Percentiles rank a stretch among this genome's conserved stretches.
These are phyloP conservation scores for Notarius quadriscutis DNA, from an alignment of 2,113 vertebrate genomes.

Conservation along the genomic window DNA sequence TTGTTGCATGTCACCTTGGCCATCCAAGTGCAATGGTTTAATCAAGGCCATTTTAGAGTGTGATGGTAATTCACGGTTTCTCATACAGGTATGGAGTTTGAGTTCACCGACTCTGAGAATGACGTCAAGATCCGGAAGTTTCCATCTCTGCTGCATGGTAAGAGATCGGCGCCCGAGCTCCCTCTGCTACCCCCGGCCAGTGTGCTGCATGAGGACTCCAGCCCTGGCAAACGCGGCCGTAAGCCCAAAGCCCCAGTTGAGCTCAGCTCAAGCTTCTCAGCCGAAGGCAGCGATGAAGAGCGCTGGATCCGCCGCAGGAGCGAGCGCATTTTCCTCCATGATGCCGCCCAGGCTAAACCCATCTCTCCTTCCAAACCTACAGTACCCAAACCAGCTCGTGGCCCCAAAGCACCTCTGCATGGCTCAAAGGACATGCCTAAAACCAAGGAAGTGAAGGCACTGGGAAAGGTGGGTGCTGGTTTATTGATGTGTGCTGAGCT, in stretches of 20 bases:
- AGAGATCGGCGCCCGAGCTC: constrained; percentile 80
- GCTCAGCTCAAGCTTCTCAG: constrained; percentile 81
- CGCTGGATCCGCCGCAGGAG: constrained; percentile 90
- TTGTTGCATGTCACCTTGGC: not conserved
- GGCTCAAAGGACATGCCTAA: constrained; percentile 77
- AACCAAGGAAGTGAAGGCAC: constrained; percentile 75
- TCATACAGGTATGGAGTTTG: constrained; percentile 84
- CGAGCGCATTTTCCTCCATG: constrained; percentile 94
- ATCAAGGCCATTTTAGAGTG: not conserved
- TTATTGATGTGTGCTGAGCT: constrained; percentile 2
- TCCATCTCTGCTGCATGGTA: constrained; percentile 81
- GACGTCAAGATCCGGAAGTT: constrained; percentile 86
- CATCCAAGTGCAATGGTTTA: not conserved
- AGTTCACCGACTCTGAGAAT: constrained; percentile 90
- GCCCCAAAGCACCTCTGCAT: constrained; percentile 72
- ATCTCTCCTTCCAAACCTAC: constrained; percentile 60
- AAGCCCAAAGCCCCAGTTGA: constrained; percentile 81
- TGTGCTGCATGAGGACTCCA: constrained; percentile 61
- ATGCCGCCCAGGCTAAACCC: constrained; percentile 72
- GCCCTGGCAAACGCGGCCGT: constrained; percentile 76
- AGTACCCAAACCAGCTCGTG: constrained; percentile 74
- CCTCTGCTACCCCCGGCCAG: constrained; percentile 61
- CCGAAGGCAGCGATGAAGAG: constrained; percentile 88
- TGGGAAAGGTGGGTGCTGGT: constrained; percentile 67
- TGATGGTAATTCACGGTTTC: not conserved